phyloP scores from a whole-genome alignment of 2,888 invertebrate species.

The Megalurothrips usitatus region DNA sequence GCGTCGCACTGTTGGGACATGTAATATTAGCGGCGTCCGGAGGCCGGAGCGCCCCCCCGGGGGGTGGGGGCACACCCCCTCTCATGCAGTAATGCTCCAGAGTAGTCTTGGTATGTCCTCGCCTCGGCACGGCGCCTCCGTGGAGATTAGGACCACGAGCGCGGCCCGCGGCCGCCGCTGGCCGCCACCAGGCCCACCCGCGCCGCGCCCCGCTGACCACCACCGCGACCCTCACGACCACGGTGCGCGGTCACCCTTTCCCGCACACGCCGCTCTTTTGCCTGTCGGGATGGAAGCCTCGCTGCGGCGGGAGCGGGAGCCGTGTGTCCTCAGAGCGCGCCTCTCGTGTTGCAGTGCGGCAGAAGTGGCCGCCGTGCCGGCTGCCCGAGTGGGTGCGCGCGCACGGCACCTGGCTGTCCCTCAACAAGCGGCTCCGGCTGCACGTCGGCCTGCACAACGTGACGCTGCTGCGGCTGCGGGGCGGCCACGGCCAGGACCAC shows the following conservation, averaged over 20 bases:
- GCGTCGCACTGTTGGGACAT: background rate
- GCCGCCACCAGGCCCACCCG: background rate
- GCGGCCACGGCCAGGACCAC: background rate
- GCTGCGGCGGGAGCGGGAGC: too few species aligned
- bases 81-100: too few species aligned
- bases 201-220: too few species aligned
- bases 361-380: constrained; percentile 5
- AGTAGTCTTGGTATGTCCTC: too few species aligned
- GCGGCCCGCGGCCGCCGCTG: background rate
- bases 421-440: constrained; percentile 16
- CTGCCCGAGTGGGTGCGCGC: constrained; percentile 20
- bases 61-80: too few species aligned
- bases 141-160: too few species aligned
- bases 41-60: background rate
- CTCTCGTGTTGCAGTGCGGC: background rate
- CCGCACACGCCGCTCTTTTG: too few species aligned
- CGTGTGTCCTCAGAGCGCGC: background rate
- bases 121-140: too few species aligned
- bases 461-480: constrained; percentile 5
- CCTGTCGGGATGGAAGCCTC: too few species aligned
- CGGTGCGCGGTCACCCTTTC: too few species aligned
- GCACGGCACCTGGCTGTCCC: background rate
- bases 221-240: too few species aligned
- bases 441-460: constrained; percentile 10
- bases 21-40: background rate